Conservation (phyloP, 1,140 invertebrate genomes). For the Neodiprion lecontei region DNA sequence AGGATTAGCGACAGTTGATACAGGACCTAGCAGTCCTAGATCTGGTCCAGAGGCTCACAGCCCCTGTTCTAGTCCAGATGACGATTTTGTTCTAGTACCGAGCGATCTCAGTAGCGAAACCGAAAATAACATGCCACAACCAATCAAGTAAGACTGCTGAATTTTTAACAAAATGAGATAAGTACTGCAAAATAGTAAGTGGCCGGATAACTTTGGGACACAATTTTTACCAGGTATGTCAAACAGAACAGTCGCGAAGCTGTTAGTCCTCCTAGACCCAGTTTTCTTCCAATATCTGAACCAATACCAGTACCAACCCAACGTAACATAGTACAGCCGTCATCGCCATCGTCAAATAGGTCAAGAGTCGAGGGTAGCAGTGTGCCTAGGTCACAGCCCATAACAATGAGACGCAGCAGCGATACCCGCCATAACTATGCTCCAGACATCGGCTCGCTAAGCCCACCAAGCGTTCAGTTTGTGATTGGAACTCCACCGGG, state of each 20-base stretch:
- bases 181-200: not conserved
- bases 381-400: slow-evolving; percentile 83
- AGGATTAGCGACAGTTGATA: slow-evolving; percentile 45
- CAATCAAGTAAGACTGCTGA: slow-evolving; percentile 43
- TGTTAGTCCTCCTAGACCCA: slow-evolving; percentile 71
- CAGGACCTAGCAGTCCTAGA: slow-evolving; percentile 42
- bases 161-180: not conserved
- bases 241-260: slow-evolving; percentile 55
- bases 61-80: slow-evolving; percentile 73
- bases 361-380: slow-evolving; percentile 51
- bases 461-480: slow-evolving; percentile 90
- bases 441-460: slow-evolving; percentile 85
- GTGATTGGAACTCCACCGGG: slow-evolving; percentile 88
- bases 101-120: slow-evolving; percentile 69
- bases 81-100: slow-evolving; percentile 89
- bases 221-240: slow-evolving; percentile 35
- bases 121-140: slow-evolving; percentile 54
- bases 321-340: slow-evolving; percentile 60
- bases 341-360: slow-evolving; percentile 46
- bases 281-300: slow-evolving; percentile 74
- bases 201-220: not conserved
- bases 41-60: slow-evolving; percentile 59
- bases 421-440: slow-evolving; percentile 70
- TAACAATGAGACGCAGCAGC: slow-evolving; percentile 74
- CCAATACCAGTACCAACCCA: slow-evolving; percentile 83